Conservation (phyloP, 1,140 invertebrate genomes). For the Apis florea region DNA sequence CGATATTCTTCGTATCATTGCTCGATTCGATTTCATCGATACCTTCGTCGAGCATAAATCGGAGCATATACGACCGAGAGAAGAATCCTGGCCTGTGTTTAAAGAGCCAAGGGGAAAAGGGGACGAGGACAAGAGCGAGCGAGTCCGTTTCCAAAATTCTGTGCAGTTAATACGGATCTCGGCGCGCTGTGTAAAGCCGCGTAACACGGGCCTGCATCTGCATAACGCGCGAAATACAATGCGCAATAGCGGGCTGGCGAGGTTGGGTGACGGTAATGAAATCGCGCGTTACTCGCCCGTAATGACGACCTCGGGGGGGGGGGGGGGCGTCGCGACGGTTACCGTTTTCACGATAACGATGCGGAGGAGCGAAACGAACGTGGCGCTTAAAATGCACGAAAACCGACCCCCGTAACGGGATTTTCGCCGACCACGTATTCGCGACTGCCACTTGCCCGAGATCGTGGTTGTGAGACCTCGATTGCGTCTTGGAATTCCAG, state of each 20-base stretch:
- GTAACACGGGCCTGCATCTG: constrained; percentile 42
- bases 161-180: constrained; percentile 48
- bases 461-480: not conserved
- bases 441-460: not conserved
- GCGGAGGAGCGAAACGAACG: constrained; percentile 23
- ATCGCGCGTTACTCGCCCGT: constrained; percentile 44
- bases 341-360: constrained; percentile 51
- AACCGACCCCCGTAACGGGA: constrained; percentile 28
- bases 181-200: constrained; percentile 9
- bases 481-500: not conserved
- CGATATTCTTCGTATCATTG: no score
- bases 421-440: not conserved
- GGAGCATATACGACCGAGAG: no score
- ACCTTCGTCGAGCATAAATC: no score
- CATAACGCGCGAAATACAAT: constrained; percentile 56
- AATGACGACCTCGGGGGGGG: constrained; percentile 49
- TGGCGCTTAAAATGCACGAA: constrained; percentile 13
- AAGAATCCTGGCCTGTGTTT: no score
- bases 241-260: constrained; percentile 32
- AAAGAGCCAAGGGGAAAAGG: not conserved
- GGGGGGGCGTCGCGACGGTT: constrained; percentile 38
- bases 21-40: no score
- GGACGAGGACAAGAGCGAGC: not conserved
- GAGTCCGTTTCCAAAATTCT: constrained; percentile 48
- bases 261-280: constrained; percentile 56